These are phyloP conservation scores for Schizopygopsis malacanthus DNA, from an alignment of 2,797 vertebrate species.

Conservation along the genomic window DNA sequence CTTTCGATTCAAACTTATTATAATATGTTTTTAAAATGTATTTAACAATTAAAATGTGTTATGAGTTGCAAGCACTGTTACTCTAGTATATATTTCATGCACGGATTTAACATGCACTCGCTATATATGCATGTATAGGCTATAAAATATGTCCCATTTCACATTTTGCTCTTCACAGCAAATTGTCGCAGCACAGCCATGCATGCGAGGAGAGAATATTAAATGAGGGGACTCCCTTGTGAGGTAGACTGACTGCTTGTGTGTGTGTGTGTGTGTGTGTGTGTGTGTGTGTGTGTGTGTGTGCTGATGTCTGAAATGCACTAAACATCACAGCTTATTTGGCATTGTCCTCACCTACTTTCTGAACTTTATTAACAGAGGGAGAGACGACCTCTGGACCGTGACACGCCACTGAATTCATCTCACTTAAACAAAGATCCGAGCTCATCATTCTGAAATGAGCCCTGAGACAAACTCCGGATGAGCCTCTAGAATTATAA, in stretches of 20 bases:
- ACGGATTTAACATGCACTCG: neutral
- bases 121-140: neutral
- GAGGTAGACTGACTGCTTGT: neutral
- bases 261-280: neutral
- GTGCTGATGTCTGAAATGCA: neutral
- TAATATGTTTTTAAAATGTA: neutral
- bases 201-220: constrained; percentile 1
- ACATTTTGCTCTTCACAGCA: neutral
- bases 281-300: neutral
- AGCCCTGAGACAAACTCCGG: neutral
- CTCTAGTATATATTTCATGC: neutral
- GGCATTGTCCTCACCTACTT: constrained; percentile 2
- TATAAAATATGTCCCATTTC: neutral
- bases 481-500: constrained; percentile 33
- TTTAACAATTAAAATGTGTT: neutral
- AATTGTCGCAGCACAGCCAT: neutral
- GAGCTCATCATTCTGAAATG: constrained; percentile 32
- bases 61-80: neutral
- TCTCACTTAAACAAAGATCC: constrained; percentile 33
- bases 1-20: neutral
- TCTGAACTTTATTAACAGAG: constrained; percentile 18
- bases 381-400: neutral
- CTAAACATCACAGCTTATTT: neutral
- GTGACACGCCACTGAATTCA: constrained; percentile 20
- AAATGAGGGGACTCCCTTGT: constrained; percentile 19